Conservation (phyloP, 2,888 invertebrate genomes). For the Phalangium opilio region DNA sequence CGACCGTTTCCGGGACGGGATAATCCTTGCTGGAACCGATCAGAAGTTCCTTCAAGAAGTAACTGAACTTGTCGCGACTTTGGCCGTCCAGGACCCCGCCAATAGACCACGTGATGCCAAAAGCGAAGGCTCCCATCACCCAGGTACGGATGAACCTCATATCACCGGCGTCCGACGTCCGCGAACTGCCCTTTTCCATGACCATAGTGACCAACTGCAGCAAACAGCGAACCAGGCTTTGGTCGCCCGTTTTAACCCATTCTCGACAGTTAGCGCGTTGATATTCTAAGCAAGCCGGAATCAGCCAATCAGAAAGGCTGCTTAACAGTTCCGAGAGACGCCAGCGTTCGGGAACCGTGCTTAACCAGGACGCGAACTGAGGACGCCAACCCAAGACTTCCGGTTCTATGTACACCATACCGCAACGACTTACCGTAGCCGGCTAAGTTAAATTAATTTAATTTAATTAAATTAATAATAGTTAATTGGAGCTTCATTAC, state of each 20-base stretch:
- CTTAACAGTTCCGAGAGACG: constrained; percentile 43
- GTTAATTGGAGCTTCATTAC: too few relatives aligned
- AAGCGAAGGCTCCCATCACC: constrained; percentile 43
- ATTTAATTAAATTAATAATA: too few relatives aligned
- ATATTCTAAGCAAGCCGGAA: constrained; percentile 58
- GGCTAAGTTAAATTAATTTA: constrained; percentile 41
- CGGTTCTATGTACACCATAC: constrained; percentile 90
- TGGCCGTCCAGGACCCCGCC: constrained; percentile 60
- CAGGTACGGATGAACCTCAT: constrained; percentile 45
- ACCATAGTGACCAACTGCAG: constrained; percentile 60
- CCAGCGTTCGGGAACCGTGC: constrained; percentile 39
- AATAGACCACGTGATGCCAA: constrained; percentile 65
- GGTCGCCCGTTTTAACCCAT: constrained; percentile 38
- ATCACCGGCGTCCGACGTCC: constrained; percentile 42
- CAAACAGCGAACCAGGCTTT: constrained; percentile 43
- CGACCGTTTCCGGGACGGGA: constrained; percentile 43
- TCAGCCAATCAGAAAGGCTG: constrained; percentile 45
- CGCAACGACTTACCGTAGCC: constrained; percentile 76
- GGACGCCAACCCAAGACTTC: constrained; percentile 62
- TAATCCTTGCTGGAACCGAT: constrained; percentile 32
- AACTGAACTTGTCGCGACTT: constrained; percentile 59
- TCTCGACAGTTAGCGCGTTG: constrained; percentile 49
- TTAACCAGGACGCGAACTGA: constrained; percentile 65
- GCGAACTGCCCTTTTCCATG: constrained; percentile 50
- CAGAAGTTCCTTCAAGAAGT: constrained; percentile 45